Evolutionary conservation across 2,113 vertebrate species (phyloP), one percentile per base, ranked within the genome.

Genomic region (Hoplias malabaricus): DNA sequence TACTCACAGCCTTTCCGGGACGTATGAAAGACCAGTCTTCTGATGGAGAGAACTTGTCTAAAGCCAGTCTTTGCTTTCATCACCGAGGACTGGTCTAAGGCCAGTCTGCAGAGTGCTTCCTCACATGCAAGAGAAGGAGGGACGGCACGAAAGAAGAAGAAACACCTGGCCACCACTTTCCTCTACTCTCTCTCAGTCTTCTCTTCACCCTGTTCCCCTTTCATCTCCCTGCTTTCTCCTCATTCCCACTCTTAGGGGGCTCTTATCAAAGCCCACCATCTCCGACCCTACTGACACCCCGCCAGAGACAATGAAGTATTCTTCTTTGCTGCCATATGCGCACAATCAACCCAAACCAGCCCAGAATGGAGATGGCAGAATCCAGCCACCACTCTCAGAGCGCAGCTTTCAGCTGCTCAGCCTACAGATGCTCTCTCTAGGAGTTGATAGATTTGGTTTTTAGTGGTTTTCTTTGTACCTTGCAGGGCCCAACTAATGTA

Each of bases 241-340:
- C 48, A 12, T 63, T 69, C n/a, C 36, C 69, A 50, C 73, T 63
- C 73, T 43, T 65, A 53, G 13, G 11, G 34, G 63, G 34, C 43
- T 77, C 69, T 68, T 77, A 83, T 80, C 66, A 83, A 73, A 80
- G 82, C 74, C 0, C 33, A 69, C 3, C 34, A 29, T 74, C 70
- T 74, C 46, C 31, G 65, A 78, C 80, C 75, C 46, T 11, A 14
- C 36, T 62, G 70, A 63, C 29, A 43, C 80, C 67, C 36, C 6
- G 5, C 2, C 62, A 74, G 65, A 80, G 29, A 83, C 82, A 80
- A 80, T 74, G 74, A 74, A 67, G 54, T 40, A 48, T 74, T 77
- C 76, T 69, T 77, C 74, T 73, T 4, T 11, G 27, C 50, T 43
- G 50, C 38, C 5, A 19, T 48, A 70, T 68, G 63, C 27, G n/a